phyloP scores from a whole-genome alignment of 2,797 vertebrate species.

The Menidia menidia region DNA sequence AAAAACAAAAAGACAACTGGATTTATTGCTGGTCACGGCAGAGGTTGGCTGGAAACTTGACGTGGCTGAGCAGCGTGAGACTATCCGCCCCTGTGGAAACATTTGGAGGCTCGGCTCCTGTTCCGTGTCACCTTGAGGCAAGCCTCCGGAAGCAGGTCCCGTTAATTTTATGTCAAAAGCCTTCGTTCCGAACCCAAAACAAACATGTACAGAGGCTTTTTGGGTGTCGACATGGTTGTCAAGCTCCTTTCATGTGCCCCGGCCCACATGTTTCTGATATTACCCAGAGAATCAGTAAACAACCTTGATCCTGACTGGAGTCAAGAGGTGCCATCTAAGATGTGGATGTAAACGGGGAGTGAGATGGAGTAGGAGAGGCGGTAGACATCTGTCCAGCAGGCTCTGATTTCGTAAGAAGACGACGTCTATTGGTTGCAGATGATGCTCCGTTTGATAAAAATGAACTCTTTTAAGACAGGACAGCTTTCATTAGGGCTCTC shows the following conservation, averaged over 20 bases:
- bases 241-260: conserved; percentile 71
- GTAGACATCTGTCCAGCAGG: conserved; percentile 86
- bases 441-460: conserved; percentile 83
- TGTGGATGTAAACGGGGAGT: conserved; percentile 76
- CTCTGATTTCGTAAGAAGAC: conserved; percentile 81
- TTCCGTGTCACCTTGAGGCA: conserved; percentile 62
- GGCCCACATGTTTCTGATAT: conserved; percentile 76
- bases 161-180: conserved; percentile 67
- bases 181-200: conserved; percentile 71
- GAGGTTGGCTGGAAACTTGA: conserved; percentile 3
- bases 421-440: conserved; percentile 86
- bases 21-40: not conserved
- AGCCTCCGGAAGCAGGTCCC: conserved; percentile 56
- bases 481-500: conserved; percentile 72
- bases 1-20: not conserved
- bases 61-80: conserved; percentile 17
- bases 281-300: conserved; percentile 76
- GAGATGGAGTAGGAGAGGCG: conserved; percentile 73
- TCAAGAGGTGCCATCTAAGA: conserved; percentile 83
- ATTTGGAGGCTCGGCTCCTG: conserved; percentile 50
- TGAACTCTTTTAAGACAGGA: conserved; percentile 81
- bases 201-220: conserved; percentile 66
- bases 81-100: conserved; percentile 22
- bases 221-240: conserved; percentile 60
- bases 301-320: conserved; percentile 79